Conservation (phyloP, 2,797 vertebrate species). For the Thalassophryne amazonica region DNA sequence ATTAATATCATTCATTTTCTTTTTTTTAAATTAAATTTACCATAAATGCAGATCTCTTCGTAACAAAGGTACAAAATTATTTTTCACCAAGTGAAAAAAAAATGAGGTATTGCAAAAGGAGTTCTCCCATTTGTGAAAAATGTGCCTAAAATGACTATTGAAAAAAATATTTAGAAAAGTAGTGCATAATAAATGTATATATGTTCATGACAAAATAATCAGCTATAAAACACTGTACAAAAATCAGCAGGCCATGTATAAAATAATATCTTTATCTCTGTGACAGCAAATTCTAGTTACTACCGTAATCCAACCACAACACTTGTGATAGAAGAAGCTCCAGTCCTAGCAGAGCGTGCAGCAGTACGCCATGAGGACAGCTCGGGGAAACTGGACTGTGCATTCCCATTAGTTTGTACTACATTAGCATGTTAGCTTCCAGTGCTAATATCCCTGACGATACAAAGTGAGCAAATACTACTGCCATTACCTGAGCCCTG, state of each 20-base stretch:
- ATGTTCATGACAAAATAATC: slow-evolving; percentile 99
- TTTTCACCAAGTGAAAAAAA: slow-evolving; percentile 99
- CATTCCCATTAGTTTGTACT: slow-evolving; percentile 90
- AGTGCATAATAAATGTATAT: slow-evolving; percentile 99
- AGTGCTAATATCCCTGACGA: slow-evolving; percentile 97
- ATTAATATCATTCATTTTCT: slow-evolving; percentile 96
- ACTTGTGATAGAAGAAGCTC: slow-evolving; percentile 87
- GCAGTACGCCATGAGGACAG: slow-evolving; percentile 94
- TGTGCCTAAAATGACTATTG: slow-evolving; percentile 99
- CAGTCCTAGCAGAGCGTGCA: slow-evolving; percentile 91
- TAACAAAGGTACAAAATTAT: slow-evolving; percentile 99
- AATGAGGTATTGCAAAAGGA: slow-evolving; percentile 99
- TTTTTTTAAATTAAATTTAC: slow-evolving; percentile 93
- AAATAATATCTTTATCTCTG: slow-evolving; percentile 97
- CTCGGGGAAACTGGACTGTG: slow-evolving; percentile 80
- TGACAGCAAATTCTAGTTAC: slow-evolving; percentile 99
- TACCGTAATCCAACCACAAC: slow-evolving; percentile 89
- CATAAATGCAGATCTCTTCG: slow-evolving; percentile 99
- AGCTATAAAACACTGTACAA: slow-evolving; percentile 99
- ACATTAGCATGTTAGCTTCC: slow-evolving; percentile 91
- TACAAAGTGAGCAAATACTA: slow-evolving; percentile 90
- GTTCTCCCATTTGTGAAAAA: slow-evolving; percentile 99
- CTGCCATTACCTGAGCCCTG: slow-evolving; percentile 83
- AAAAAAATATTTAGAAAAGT: slow-evolving; percentile 99
- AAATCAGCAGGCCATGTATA: slow-evolving; percentile 99